These are phyloP conservation scores for Daphoenositta chrysoptera DNA, from an alignment of 2,113 vertebrate genomes.

Conservation along the genomic window DNA sequence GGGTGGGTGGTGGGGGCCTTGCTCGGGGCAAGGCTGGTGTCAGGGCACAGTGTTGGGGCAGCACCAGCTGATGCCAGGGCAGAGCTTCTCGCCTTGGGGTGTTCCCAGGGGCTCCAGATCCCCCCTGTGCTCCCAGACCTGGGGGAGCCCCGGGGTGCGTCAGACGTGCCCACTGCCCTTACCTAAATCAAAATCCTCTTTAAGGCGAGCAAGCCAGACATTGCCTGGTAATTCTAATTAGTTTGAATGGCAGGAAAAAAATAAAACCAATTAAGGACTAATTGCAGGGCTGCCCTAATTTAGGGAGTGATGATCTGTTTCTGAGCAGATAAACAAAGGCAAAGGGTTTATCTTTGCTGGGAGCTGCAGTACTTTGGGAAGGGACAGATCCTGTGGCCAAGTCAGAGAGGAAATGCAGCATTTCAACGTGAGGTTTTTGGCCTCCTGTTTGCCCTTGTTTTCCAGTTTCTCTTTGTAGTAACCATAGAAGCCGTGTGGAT, in stretches of 20 bases:
- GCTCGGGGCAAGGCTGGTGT: accelerated
- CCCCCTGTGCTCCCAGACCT: accelerated
- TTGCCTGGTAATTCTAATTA: neutral
- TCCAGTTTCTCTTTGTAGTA: neutral
- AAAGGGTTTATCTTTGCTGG: neutral
- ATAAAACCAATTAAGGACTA: neutral
- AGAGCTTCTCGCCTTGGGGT: accelerated
- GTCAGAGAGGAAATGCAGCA: neutral
- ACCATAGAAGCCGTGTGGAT: neutral
- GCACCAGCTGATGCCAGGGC: neutral
- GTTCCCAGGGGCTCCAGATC: neutral
- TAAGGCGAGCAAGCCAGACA: accelerated
- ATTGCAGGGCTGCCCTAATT: neutral
- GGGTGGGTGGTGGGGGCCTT: neutral
- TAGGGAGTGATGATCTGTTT: neutral
- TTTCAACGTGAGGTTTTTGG: accelerated
- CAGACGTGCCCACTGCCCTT: accelerated
- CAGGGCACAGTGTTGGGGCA: neutral
- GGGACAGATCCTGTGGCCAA: accelerated
- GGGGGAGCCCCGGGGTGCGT: accelerated
- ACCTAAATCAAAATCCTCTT: neutral
- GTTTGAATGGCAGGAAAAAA: neutral
- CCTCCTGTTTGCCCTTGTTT: neutral
- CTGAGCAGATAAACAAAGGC: neutral
- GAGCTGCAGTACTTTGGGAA: neutral